Conservation (phyloP, 2,888 invertebrate genomes). For the Apodemia mormo region DNA sequence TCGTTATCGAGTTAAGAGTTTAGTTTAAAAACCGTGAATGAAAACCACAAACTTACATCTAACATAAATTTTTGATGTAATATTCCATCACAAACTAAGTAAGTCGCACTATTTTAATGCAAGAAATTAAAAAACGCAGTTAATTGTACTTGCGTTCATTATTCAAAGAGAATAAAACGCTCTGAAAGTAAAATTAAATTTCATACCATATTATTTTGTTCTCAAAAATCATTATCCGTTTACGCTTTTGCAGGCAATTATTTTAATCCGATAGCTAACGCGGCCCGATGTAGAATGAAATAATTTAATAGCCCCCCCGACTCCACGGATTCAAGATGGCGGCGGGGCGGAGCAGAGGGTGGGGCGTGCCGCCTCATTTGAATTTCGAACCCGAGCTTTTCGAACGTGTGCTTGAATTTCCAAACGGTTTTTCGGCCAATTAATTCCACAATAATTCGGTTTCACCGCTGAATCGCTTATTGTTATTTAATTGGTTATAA, state of each 20-base stretch:
- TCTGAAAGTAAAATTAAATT: constrained; percentile 59
- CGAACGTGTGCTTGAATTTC: constrained; percentile 75
- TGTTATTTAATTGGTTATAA: constrained; percentile 64
- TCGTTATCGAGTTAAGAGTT: background rate
- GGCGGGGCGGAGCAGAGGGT: constrained; percentile 74
- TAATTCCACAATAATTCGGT: constrained; percentile 76
- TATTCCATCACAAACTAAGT: constrained; percentile 10
- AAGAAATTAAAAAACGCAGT: constrained; percentile 9
- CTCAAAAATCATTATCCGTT: constrained; percentile 79
- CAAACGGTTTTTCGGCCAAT: constrained; percentile 77
- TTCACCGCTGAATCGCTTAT: constrained; percentile 52
- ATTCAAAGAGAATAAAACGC: constrained; percentile 29
- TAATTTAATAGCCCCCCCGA: constrained; percentile 76
- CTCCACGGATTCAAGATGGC: constrained; percentile 73
- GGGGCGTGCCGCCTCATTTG: constrained; percentile 80
- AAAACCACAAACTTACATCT: background rate
- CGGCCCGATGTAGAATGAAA: constrained; percentile 79
- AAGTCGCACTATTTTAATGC: constrained; percentile 9
- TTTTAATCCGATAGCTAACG: constrained; percentile 78
- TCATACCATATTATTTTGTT: constrained; percentile 72
- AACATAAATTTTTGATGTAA: background rate
- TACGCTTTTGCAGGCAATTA: constrained; percentile 79
- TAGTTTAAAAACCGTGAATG: background rate
- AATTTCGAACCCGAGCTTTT: constrained; percentile 76
- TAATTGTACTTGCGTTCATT: constrained; percentile 7